Conservation (phyloP, 1,140 invertebrate species). For the Drosophila obscura region DNA sequence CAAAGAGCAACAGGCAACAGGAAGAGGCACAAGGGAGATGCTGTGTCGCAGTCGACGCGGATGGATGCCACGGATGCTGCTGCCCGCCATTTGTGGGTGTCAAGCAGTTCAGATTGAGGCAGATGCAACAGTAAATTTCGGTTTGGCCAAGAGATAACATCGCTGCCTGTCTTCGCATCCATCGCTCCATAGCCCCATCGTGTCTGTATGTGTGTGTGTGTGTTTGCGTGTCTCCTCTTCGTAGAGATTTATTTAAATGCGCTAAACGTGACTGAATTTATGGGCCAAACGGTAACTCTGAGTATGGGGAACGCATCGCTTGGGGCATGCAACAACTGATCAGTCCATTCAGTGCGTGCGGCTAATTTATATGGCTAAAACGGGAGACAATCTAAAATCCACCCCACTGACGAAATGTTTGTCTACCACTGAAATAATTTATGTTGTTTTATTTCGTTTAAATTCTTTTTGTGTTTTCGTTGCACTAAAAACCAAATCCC, state of each 20-base stretch:
- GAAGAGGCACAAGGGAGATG: conserved; percentile 39
- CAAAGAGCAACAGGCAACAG: conserved; percentile 57
- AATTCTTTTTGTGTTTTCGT: conserved; percentile 48
- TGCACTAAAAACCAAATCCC: conserved; percentile 41
- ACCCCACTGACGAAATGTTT: conserved; percentile 15
- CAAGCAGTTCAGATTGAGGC: conserved; percentile 62
- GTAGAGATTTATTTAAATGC: conserved; percentile 76
- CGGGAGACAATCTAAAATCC: not conserved
- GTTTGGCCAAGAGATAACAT: conserved; percentile 76
- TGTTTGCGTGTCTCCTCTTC: conserved; percentile 1
- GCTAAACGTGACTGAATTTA: conserved; percentile 82
- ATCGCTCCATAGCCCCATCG: not conserved
- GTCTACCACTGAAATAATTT: conserved; percentile 44
- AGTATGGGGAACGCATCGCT: conserved; percentile 52
- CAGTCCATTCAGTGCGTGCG: conserved; percentile 25
- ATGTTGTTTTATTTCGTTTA: conserved; percentile 70
- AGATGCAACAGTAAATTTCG: conserved; percentile 76
- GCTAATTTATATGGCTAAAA: conserved; percentile 46
- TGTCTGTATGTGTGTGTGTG: conserved; percentile 7
- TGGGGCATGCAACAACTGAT: conserved; percentile 56
- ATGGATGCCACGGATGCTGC: conserved; percentile 29
- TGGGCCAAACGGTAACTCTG: conserved; percentile 39
- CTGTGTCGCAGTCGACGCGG: conserved; percentile 1
- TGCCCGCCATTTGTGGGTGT: conserved; percentile 78
- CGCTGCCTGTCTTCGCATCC: conserved; percentile 18